Evolutionary conservation across 1,140 invertebrate species (phyloP).

Genomic region (Neodiprion lecontei): DNA sequence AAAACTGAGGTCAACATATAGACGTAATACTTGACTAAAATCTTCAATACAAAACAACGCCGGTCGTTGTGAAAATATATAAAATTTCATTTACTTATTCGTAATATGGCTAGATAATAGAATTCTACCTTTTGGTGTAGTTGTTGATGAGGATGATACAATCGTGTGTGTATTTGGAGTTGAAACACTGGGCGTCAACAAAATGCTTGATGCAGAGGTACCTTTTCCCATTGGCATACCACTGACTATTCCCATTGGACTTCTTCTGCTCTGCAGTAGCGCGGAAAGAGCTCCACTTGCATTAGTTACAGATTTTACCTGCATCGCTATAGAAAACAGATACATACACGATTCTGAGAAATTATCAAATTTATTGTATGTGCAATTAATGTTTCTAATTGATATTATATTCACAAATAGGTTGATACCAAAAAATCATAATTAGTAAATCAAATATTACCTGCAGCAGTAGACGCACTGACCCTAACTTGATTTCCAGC

Average conservation of each 20-base stretch:
- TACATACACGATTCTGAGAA: no score
- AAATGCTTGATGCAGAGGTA: slow-evolving; percentile 38
- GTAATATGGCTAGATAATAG: slow-evolving; percentile 44
- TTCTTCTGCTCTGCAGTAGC: slow-evolving; percentile 44
- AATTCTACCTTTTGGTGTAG: slow-evolving; percentile 53
- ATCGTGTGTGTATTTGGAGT: slow-evolving; percentile 29
- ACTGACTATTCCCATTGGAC: slow-evolving; percentile 29
- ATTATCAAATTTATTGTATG: no score
- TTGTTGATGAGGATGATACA: slow-evolving; percentile 30
- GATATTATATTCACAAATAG: slow-evolving; percentile 1
- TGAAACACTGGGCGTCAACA: slow-evolving; percentile 37
- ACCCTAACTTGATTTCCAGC: slow-evolving; percentile 38
- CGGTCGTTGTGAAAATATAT: no score
- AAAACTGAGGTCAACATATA: no score
- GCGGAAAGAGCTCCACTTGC: slow-evolving; percentile 37
- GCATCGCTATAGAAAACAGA: slow-evolving; percentile 22
- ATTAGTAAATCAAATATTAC: slow-evolving; percentile 18
- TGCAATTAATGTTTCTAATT: no score
- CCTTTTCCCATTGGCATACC: slow-evolving; percentile 30
- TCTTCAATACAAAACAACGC: no score
- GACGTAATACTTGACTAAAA: no score
- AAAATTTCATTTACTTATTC: slow-evolving; percentile 19
- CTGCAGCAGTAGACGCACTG: slow-evolving; percentile 31
- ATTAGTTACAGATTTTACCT: slow-evolving; percentile 32
- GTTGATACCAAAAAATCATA: neutral